Evolutionary conservation across 2,797 vertebrate species (phyloP), one percentile per base, ranked within the genome.

Genomic region (Betta splendens): DNA sequence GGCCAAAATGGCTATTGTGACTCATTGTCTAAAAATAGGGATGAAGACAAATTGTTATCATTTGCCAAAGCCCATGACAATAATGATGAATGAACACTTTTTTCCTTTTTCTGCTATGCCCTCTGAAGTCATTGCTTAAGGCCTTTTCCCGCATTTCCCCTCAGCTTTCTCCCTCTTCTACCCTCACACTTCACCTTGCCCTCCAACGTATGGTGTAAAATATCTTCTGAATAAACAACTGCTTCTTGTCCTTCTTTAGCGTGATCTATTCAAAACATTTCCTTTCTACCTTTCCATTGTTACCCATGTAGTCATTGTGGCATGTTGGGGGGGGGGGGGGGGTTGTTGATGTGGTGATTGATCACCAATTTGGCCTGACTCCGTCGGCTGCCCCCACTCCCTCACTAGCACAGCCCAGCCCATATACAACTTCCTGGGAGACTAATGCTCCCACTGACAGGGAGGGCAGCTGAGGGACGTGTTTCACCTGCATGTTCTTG

Each of bases 31-130:
- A 99, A 99, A 98, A 98, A 99, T 98, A 99, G 96, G 75, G 93
- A 98, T 98, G 95, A 98, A 98, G 97, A 99, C 94, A 98, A 98
- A 99, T 98, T 96, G 96, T 98, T 98, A 98, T 98, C 96, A 98
- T 99, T 99, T 98, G 94, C 95, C 93, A 98, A 98, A 98, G 96
- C 96, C 96, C 96, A 94, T 97, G 97, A 97, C 96, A 97, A 99
- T 98, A 97, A 99, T 98, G 96, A 99, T 98, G 95, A 98, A 99
- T 99, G 96, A 96, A 97, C 93, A 95, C 94, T 93, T 96, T 95
- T 95, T 93, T 91, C 69, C 32, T 63, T 77, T 73, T 89, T 85
- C 84, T 79, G 69, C 86, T 75, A 76, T 91, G 90, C 89, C 91
- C 96, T 96, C 95, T 94, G 94, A 96, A 97, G 94, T 95, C 95